Conservation (phyloP, 2,888 invertebrate genomes). For the Mechanitis mazaeus region DNA sequence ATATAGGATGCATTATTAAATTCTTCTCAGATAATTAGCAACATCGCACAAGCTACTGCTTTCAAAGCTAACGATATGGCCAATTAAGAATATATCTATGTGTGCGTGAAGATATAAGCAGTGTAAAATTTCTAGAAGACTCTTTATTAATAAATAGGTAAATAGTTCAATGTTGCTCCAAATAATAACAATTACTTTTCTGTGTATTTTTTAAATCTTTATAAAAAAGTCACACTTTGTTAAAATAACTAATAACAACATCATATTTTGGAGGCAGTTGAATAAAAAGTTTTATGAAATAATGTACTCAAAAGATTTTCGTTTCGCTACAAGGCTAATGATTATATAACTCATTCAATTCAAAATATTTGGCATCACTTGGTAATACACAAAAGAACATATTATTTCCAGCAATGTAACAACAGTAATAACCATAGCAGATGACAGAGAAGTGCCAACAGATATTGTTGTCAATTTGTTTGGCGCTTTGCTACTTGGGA, state of each 20-base stretch:
- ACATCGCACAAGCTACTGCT: neutral
- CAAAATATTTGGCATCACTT: slow-evolving; percentile 5
- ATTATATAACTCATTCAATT: neutral
- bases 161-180: too few species aligned
- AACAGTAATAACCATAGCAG: slow-evolving; percentile 56
- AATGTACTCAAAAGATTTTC: neutral
- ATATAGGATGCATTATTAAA: slow-evolving; percentile 1
- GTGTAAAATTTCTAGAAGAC: too few species aligned
- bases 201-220: too few species aligned
- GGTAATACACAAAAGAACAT: slow-evolving; percentile 5
- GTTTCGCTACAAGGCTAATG: neutral
- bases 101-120: too few species aligned
- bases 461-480: slow-evolving; percentile 73
- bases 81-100: too few species aligned
- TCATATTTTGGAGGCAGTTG: too few species aligned
- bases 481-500: slow-evolving; percentile 60
- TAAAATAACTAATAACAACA: too few species aligned
- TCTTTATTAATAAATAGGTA: too few species aligned
- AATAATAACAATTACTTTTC: too few species aligned
- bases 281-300: neutral
- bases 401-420: slow-evolving; percentile 28
- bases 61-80: neutral
- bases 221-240: too few species aligned
- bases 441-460: slow-evolving; percentile 64
- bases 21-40: neutral